Conservation (phyloP, 2,113 vertebrate species). For the Indicator indicator region DNA sequence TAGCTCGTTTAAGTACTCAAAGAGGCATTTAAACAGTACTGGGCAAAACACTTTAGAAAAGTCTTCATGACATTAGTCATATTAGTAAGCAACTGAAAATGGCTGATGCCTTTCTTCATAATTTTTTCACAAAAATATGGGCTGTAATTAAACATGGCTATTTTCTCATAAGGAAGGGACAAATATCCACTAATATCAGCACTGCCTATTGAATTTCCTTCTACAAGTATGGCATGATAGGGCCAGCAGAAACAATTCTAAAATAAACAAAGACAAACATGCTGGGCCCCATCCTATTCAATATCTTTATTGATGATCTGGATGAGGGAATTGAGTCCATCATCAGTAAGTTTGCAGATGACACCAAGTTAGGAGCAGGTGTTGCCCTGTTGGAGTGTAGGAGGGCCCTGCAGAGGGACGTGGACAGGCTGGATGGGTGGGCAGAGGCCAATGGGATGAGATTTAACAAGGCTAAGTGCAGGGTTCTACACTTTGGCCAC, state of each 20-base stretch:
- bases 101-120: neutral
- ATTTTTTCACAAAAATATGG: neutral
- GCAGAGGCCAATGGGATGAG: too few species aligned
- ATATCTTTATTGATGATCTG: too few species aligned
- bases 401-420: too few species aligned
- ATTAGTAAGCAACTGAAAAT: neutral
- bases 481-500: too few species aligned
- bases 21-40: neutral
- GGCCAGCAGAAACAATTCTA: neutral
- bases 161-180: neutral
- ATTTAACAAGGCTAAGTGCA: too few species aligned
- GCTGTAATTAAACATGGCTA: neutral
- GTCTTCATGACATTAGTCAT: neutral
- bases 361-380: too few species aligned
- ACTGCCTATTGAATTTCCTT: constrained; percentile 30
- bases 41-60: neutral
- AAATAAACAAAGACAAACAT: neutral
- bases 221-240: neutral
- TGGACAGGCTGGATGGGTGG: too few species aligned
- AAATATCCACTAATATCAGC: neutral
- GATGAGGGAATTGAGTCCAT: too few species aligned
- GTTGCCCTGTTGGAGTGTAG: too few species aligned
- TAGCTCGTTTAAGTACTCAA: neutral
- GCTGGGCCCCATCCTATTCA: too few species aligned
- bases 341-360: too few species aligned